Base-by-base conservation (phyloP, 2,888 invertebrate species). In the Drosophila vallismaia region DNA sequence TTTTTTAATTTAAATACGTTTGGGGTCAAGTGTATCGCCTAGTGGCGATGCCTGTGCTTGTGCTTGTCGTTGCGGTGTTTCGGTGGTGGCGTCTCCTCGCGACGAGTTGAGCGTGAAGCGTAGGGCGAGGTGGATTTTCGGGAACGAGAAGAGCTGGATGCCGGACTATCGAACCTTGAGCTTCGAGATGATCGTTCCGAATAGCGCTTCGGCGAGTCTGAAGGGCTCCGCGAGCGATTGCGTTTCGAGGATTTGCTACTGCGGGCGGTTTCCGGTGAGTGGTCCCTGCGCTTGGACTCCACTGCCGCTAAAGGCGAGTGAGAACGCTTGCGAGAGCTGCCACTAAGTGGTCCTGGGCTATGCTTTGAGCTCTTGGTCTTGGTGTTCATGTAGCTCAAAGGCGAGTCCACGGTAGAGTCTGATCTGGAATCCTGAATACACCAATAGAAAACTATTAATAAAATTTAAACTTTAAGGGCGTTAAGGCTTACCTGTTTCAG, bases 401-500 rank as follows among this genome's bases (percentile, higher is more conserved):
- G 91, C 0, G 91, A 90, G 58, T 90, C 89, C 0, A 82, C 89
- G 0, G 76, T 55, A 29, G 79, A 62, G 3, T 79, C 83, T 1
- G 72, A 29, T 3, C 76, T 72, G 0, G 81, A 71, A 26, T 71
- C 80, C 90, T 90, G 5, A 12, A 57, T 50, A 1, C 4, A 19
- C 0, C 33, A 4, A 33, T 4, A 0, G 1, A 7, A 33, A 0
- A 5, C 24, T 26, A 1, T 26, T 5, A 26, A 46, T 26, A 28
- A 2, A 7, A 28, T 10, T 3, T 3, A 1, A 2, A 1, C 5
- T 12, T 12, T 19, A 19, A 19, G 5, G n/a, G 6, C 2, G 1
- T 4, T 5, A 2, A n/a, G 0, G 24, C 70, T 1, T 77, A 96
- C 97, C 94, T 97, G 97, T 90, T 95, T 95, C 74, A 98, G 94